These are phyloP conservation scores for Gorsachius magnificus DNA, from an alignment of 2,797 vertebrate genomes.

Conservation along the genomic window DNA sequence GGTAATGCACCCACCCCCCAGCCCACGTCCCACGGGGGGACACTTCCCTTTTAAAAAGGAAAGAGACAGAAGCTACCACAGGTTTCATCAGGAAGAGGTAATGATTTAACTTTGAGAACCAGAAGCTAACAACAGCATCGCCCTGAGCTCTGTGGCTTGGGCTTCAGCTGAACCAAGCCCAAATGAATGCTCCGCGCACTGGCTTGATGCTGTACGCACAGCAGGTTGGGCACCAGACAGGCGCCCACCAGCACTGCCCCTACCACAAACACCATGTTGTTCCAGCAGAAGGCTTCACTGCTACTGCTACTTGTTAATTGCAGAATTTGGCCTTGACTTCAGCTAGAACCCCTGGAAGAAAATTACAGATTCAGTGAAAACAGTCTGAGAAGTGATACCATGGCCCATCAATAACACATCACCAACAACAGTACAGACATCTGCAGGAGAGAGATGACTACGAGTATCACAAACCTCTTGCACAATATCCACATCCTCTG, in stretches of 20 bases:
- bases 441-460: neutral
- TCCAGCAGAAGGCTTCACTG: neutral
- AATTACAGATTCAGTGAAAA: neutral
- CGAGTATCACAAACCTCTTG: neutral
- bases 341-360: neutral
- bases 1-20: neutral
- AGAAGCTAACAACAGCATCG: neutral
- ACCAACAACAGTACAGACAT: neutral
- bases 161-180: neutral
- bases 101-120: neutral
- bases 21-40: neutral
- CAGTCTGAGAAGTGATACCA: neutral
- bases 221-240: rapidly evolving
- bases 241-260: neutral
- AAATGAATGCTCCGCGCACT: neutral
- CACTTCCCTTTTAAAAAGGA: neutral
- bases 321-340: neutral
- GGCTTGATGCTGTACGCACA: rapidly evolving
- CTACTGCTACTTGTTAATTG: neutral
- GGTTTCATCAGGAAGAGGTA: neutral
- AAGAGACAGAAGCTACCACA: neutral
- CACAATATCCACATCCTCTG: neutral
- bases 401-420: neutral
- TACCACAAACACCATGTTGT: neutral
- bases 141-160: neutral